Evolutionary conservation across 2,797 vertebrate species (phyloP).

Genomic region (Scyliorhinus canicula): DNA sequence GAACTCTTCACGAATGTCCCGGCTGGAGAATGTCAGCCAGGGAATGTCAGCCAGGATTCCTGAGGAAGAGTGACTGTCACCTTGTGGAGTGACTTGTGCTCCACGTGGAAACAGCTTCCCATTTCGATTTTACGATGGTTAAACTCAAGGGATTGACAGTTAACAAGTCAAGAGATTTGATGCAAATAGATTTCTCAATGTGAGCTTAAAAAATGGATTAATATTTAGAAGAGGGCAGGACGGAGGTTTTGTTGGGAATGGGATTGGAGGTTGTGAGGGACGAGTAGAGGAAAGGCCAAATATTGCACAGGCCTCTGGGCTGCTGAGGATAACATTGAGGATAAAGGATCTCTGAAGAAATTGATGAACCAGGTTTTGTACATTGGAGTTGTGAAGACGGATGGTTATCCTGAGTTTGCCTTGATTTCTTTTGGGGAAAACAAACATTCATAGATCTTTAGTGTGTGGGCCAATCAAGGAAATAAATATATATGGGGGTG

Average conservation of each 20-base stretch:
- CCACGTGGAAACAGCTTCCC: too few relatives aligned
- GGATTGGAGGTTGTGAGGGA: background rate
- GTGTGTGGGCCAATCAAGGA: constrained; percentile 36
- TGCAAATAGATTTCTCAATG: background rate
- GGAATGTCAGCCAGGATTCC: background rate
- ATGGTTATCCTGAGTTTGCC: too few relatives aligned
- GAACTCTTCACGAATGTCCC: background rate
- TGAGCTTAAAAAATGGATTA: background rate
- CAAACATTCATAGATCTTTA: too few relatives aligned
- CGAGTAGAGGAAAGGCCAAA: background rate
- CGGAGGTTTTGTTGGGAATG: background rate
- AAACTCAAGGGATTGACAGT: too few relatives aligned
- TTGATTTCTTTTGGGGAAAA: too few relatives aligned
- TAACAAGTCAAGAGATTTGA: background rate
- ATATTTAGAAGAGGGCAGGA: background rate
- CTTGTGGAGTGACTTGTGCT: too few relatives aligned
- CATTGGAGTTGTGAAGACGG: background rate
- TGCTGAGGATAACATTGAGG: background rate
- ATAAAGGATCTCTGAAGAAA: too few relatives aligned
- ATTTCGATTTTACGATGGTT: too few relatives aligned
- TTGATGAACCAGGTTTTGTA: too few relatives aligned
- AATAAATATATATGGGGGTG: too few relatives aligned
- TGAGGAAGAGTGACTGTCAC: too few relatives aligned
- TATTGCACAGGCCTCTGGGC: background rate
- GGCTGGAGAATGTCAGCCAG: background rate